phyloP scores from a whole-genome alignment of 2,797 vertebrate species.

The Momotus momota region DNA sequence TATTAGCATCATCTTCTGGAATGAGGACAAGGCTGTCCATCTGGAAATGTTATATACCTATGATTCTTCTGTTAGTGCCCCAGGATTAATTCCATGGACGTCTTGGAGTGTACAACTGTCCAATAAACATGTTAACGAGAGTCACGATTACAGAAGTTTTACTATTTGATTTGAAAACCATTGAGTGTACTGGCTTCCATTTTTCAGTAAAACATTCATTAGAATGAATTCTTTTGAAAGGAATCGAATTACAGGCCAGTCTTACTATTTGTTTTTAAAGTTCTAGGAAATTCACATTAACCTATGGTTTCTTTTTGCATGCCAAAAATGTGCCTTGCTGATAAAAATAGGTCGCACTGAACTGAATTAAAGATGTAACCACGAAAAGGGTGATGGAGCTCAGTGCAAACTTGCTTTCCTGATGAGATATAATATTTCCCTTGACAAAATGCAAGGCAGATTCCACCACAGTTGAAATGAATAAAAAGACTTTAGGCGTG shows the following conservation, averaged over 20 bases:
- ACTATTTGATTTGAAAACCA: neutral
- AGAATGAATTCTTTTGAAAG: neutral
- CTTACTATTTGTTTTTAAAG: neutral
- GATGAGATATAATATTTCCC: neutral
- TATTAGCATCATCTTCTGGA: slow-evolving; percentile 22
- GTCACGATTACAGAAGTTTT: neutral
- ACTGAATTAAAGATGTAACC: neutral
- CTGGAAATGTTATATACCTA: slow-evolving; percentile 16
- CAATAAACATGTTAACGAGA: neutral
- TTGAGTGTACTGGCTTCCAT: neutral
- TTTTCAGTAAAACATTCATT: neutral
- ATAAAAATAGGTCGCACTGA: neutral
- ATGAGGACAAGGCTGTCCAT: slow-evolving; percentile 3
- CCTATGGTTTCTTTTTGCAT: neutral
- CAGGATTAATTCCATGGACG: neutral
- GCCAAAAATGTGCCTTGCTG: neutral
- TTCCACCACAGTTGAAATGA: neutral
- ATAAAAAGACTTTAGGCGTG: neutral
- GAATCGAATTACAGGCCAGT: neutral
- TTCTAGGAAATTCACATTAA: neutral
- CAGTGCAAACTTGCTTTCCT: neutral
- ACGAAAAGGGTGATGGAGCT: neutral
- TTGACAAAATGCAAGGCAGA: neutral
- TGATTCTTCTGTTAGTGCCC: slow-evolving; percentile 1
- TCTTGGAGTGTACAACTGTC: neutral